These are phyloP conservation scores for Setophaga kirtlandii DNA, from an alignment of 2,113 vertebrate genomes.

Conservation along the genomic window DNA sequence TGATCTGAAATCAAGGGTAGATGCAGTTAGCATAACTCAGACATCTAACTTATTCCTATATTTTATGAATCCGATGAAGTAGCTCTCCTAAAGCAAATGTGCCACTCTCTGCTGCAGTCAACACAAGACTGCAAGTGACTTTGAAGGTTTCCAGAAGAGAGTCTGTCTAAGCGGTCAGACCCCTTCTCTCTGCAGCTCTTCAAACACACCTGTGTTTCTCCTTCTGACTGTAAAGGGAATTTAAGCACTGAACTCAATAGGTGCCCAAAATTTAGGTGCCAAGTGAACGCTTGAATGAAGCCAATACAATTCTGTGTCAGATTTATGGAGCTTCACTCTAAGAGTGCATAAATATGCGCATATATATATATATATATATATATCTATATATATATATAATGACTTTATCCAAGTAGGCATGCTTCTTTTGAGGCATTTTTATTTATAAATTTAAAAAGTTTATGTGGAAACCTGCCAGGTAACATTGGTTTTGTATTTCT, in stretches of 20 bases:
- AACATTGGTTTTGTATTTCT: constrained; percentile 35
- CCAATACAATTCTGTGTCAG: background rate
- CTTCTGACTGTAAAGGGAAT: constrained; percentile 28
- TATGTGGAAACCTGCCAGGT: constrained; percentile 22
- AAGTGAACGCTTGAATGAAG: background rate
- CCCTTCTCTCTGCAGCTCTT: constrained; percentile 14
- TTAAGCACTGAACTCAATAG: background rate
- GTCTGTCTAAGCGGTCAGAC: background rate
- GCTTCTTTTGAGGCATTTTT: background rate
- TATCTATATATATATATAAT: background rate
- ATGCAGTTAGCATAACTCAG: background rate
- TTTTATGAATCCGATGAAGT: background rate
- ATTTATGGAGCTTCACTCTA: constrained; percentile 10
- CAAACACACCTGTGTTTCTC: constrained; percentile 29
- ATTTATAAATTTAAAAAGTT: constrained; percentile 37
- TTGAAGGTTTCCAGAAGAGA: constrained; percentile 31
- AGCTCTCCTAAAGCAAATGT: background rate
- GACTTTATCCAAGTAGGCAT: constrained; percentile 7
- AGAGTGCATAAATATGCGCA: background rate
- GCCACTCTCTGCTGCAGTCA: background rate
- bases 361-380: background rate
- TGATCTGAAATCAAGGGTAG: constrained; percentile 4
- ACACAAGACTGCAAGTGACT: background rate
- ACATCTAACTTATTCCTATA: background rate
- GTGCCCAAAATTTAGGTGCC: background rate